Evolutionary conservation across 2,113 vertebrate species (phyloP), one percentile per base, ranked within the genome.

Genomic region (Melanerpes formicivorus): DNA sequence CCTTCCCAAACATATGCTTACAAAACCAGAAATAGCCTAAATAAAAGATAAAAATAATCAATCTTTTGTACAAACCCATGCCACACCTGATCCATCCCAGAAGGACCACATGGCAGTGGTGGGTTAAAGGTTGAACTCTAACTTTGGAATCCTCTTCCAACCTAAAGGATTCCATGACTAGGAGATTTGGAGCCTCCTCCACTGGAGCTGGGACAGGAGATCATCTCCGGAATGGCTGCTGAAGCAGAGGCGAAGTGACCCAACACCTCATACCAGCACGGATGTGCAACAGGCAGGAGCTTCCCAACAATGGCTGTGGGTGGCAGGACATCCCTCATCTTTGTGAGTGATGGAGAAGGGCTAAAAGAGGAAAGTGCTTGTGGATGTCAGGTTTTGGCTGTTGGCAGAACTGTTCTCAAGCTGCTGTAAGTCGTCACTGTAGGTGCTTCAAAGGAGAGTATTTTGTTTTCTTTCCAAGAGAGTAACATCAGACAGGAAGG

Each of bases 321-420:
- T 22, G 50, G 18, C n/a, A 37, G 66, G 52, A 34, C 78, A 15
- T 12, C 56, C 50, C 23, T 42, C 52, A 9, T 1, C 55, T 22
- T 21, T 0, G 0, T 0, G 3, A 32, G 1, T 0, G 66, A 23
- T 1, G 60, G 65, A 44, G n/a, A 42, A 0, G 2, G 42, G 46
- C 32, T 27, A 6, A 5, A 14, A 54, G 32, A 34, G 21, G 19
- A 50, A 50, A 50, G 23, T 50, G 48, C 48, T 21, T 50, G 48
- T 1, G 10, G 60, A 40, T 77, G 32, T 11, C 0, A 0, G 30
- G 40, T 18, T 27, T 0, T 0, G 18, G 34, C 27, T 18, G 23
- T 42, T 5, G 17, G 73, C 32, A 63, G 34, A 67, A 63, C 17
- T 9, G 10, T 37, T 63, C 27, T 44, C 44, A 23, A 52, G 30